Evolutionary conservation across 2,113 vertebrate genomes (phyloP), one percentile per base, ranked within the genome.

Genomic region (Vombatus ursinus): DNA sequence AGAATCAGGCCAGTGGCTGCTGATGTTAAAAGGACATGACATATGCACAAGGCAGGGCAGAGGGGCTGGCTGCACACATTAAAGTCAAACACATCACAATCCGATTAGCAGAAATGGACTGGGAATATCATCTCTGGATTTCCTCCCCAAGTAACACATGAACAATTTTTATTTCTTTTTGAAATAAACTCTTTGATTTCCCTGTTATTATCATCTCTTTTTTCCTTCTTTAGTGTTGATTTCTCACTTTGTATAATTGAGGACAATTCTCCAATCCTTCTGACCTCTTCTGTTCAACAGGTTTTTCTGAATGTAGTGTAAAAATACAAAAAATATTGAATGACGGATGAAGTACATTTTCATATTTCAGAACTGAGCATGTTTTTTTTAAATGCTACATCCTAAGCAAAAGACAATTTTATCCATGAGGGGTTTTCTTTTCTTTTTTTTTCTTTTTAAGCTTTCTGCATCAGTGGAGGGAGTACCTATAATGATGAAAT

Each of bases 1-100:
- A 98, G 98, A 99, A 99, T 99, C 99, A 99, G 99, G 99, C 99
- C 99, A 99, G 99, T 98, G 99, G 98, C 99, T 98, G 99, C 99
- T 99, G 99, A 99, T 99, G 98, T 98, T 99, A 99, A 99, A 99
- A 99, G 99, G 99, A 99, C 99, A 97, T 99, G 99, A 99, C 99
- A 99, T 99, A 98, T 99, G 99, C 99, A 99, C 98, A 97, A 98
- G 98, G 98, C 98, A 95, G 90, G 99, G 99, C 99, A 98, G 98
- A 99, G 99, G 99, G 98, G 99, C 98, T 99, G 99, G 99, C 99
- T 99, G 99, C 99, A 99, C 99, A 99, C 98, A 99, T 99, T 99
- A 99, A 99, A 99, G 98, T 98, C 98, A 98, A 98, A 97, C 98
- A 97, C 98, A 98, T 99, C 98, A 98, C 95, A 97, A 96, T 95